A percentile compares a stretch with the other conserved stretches of the same genome.
Conservation (phyloP, 2,888 invertebrate species). For the Choreutis nemorana region DNA sequence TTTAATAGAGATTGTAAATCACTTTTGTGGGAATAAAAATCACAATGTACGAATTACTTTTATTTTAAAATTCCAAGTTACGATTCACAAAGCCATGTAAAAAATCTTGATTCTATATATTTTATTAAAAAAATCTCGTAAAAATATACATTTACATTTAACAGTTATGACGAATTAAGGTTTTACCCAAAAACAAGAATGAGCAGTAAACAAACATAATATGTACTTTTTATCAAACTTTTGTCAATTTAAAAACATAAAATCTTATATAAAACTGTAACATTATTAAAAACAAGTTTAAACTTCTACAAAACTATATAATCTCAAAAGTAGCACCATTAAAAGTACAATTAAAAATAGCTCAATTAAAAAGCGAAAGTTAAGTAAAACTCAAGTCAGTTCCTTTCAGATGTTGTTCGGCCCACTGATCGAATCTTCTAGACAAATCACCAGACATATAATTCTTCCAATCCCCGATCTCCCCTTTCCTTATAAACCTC, state of each 20-base stretch:
- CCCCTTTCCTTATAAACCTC: slow-evolving; percentile 79
- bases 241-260: not conserved
- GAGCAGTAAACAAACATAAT: no score
- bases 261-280: not conserved
- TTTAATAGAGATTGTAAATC: slow-evolving; percentile 10
- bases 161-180: no score
- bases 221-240: no score
- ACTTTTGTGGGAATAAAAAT: slow-evolving; percentile 8
- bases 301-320: not conserved
- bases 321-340: not conserved
- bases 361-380: not conserved
- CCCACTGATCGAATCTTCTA: slow-evolving; percentile 76
- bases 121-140: no score
- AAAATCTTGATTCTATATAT: slow-evolving; percentile 4
- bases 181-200: no score
- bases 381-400: slow-evolving; percentile 68
- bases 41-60: slow-evolving; percentile 4
- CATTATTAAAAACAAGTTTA: not conserved
- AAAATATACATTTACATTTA: no score
- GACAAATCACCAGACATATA: slow-evolving; percentile 78
- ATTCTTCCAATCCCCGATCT: slow-evolving; percentile 83
- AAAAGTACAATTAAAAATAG: not conserved
- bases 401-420: slow-evolving; percentile 65
- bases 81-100: slow-evolving; percentile 4
- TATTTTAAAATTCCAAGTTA: slow-evolving; percentile 4